Base-by-base conservation (phyloP, 2,888 invertebrate genomes). In the Acanthacorydalis orientalis region DNA sequence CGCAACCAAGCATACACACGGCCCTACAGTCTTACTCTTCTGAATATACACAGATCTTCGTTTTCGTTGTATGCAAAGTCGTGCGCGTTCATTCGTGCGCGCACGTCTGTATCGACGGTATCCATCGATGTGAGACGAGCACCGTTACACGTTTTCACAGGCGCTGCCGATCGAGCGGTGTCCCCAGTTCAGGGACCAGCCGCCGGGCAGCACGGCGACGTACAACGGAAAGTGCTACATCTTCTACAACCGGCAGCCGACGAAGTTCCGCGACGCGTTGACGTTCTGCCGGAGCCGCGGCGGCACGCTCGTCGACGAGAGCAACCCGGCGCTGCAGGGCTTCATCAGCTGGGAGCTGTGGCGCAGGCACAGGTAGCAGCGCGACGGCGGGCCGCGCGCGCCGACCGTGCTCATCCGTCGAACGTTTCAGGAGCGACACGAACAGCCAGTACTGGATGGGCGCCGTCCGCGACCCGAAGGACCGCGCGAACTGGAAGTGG, bases 381-480 rank as follows among this genome's bases (percentile, higher is more conserved):
- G n/a, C n/a, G n/a, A n/a, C n/a, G n/a, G n/a, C n/a, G n/a, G n/a
- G n/a, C n/a, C n/a, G n/a, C n/a, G n/a, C n/a, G n/a, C n/a, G n/a
- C n/a, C n/a, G n/a, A n/a, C n/a, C n/a, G n/a, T n/a, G n/a, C n/a
- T n/a, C n/a, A 37, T 12, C 10, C 37, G 41, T 48, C 6, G 23
- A 23, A 4, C 23, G 23, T 57, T 53, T 40, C 67, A 78, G 85
- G 60, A 89, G 85, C 59, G 91, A 92, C 67, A 83, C 85, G 16
- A 86, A 83, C 60, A 91, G 89, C 49, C 90, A 91, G 56, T 92
- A 92, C 64, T 92, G 92, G 92, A 84, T 92, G 83, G 92, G 91
- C 0, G 89, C 89, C 1, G 77, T 88, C 7, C 72, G 90, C n/a
- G 90, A 91, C 61, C 77, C 79, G 4, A 74, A 78, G 53, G 82